These are phyloP conservation scores for Orientallactaga bullata DNA, from an alignment of 2,113 vertebrate genomes.

Conservation along the genomic window DNA sequence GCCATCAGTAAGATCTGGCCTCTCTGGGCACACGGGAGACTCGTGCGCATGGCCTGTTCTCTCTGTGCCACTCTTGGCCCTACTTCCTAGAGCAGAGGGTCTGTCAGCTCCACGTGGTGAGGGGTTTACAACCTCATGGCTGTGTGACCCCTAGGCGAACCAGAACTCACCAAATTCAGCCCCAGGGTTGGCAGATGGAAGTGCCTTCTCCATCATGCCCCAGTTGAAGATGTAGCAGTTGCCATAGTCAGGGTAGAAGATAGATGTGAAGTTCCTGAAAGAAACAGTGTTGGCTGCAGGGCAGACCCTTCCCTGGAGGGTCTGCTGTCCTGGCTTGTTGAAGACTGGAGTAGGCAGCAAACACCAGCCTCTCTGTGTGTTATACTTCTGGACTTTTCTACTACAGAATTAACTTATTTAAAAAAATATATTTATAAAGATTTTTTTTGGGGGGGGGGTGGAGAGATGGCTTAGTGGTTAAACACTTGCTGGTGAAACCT, in stretches of 20 bases:
- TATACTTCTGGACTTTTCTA: too few relatives aligned
- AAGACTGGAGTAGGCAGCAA: rapidly evolving
- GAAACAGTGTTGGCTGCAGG: neutral
- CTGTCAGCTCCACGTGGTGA: neutral
- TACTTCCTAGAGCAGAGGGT: neutral
- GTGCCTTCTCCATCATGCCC: slow-evolving; percentile 85
- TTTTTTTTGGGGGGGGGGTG: too few relatives aligned
- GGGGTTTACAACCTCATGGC: neutral
- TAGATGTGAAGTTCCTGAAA: slow-evolving; percentile 89
- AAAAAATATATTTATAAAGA: too few relatives aligned
- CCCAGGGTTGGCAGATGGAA: slow-evolving; percentile 89
- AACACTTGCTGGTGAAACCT: too few relatives aligned
- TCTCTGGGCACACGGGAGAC: neutral
- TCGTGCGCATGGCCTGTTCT: too few relatives aligned
- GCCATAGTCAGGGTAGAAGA: slow-evolving; percentile 90
- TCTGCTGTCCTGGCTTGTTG: rapidly evolving
- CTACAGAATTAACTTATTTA: too few relatives aligned
- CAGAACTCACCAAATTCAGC: slow-evolving; percentile 87
- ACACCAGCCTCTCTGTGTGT: too few relatives aligned
- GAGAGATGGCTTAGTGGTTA: too few relatives aligned
- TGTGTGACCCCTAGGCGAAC: neutral
- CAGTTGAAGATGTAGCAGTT: slow-evolving; percentile 93
- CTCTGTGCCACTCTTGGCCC: neutral
- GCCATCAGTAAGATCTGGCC: neutral
- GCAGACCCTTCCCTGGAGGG: rapidly evolving